phyloP scores from a whole-genome alignment of 2,888 invertebrate species.

The Brachypterus glaber region DNA sequence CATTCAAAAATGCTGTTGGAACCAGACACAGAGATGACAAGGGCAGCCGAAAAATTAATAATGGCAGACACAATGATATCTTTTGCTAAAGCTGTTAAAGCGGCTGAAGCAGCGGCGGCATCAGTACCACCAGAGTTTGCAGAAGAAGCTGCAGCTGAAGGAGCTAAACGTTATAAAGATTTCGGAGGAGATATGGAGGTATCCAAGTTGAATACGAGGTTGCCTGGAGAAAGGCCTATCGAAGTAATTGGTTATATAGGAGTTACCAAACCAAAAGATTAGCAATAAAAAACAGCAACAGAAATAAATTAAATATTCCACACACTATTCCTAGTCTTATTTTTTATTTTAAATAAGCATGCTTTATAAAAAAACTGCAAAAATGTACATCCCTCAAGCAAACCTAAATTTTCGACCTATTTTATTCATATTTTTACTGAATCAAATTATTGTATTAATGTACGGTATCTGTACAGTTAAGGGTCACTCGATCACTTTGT shows the following conservation, averaged over 20 bases:
- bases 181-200: conserved; percentile 27
- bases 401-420: no score
- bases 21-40: conserved; percentile 36
- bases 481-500: no score
- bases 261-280: conserved; percentile 37
- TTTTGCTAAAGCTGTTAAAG: conserved; percentile 41
- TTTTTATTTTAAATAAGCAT: no score
- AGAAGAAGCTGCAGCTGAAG: conserved; percentile 41
- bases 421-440: no score
- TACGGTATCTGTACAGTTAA: no score
- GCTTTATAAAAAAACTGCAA: no score
- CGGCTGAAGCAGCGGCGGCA: conserved; percentile 40
- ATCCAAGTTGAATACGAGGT: conserved; percentile 29
- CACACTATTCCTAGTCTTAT: no score
- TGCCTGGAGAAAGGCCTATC: conserved; percentile 37
- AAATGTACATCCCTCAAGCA: no score
- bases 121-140: conserved; percentile 40
- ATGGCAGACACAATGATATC: conserved; percentile 40
- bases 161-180: conserved; percentile 32
- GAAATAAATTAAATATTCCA: no score
- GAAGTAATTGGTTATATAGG: conserved; percentile 43
- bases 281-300: no score
- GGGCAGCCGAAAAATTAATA: conserved; percentile 39
- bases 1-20: conserved; percentile 25
- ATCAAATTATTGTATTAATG: no score